Percentiles rank a stretch among this genome's conserved stretches.
Conservation (phyloP, 2,113 vertebrate genomes). For the Nyctereutes procyonoides region DNA sequence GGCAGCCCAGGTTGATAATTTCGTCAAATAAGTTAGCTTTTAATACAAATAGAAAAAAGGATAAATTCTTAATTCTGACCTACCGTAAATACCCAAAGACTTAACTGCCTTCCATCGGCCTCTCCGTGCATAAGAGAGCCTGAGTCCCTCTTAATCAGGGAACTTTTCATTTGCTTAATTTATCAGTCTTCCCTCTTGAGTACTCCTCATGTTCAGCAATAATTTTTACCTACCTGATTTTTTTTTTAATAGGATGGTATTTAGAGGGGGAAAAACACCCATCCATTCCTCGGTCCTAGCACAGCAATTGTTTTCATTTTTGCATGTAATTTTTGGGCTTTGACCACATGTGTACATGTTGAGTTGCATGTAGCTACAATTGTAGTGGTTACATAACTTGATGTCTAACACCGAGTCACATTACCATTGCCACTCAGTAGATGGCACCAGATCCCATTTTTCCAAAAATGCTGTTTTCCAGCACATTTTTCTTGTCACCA, state of each 20-base stretch:
- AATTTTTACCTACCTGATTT: background rate
- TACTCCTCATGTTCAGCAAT: background rate
- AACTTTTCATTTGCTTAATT: background rate
- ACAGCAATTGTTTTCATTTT: background rate
- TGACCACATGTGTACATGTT: background rate
- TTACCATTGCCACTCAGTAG: constrained; percentile 67
- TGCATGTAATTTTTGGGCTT: background rate
- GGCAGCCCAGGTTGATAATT: background rate
- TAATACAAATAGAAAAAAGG: background rate
- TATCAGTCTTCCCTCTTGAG: background rate
- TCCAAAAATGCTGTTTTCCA: background rate
- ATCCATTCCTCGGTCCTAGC: background rate
- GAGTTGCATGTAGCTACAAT: background rate
- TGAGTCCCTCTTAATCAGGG: background rate
- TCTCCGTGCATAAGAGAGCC: background rate
- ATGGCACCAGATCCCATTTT: constrained; percentile 74
- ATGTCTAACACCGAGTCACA: background rate
- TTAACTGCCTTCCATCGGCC: background rate
- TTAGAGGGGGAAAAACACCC: background rate
- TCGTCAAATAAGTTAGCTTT: constrained; percentile 25
- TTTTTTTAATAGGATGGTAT: background rate
- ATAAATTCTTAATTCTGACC: background rate
- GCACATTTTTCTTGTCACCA: background rate
- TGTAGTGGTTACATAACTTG: background rate
- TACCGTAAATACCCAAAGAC: background rate